Base-by-base conservation (phyloP, 1,140 invertebrate species). In the Polyergus mexicanus region DNA sequence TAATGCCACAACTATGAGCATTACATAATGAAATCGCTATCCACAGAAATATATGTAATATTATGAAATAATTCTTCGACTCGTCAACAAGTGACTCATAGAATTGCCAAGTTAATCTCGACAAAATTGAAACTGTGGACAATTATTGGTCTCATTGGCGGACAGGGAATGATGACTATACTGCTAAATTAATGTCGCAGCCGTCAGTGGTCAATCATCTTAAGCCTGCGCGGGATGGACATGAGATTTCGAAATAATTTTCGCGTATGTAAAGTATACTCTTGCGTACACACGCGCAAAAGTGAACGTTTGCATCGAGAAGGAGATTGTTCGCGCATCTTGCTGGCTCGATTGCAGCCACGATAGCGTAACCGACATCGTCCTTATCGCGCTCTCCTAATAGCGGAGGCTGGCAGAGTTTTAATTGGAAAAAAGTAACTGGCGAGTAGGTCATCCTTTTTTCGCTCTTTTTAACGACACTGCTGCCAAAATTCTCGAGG, bases 121-220 rank as follows among this genome's bases (percentile, higher is more conserved):
- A 65, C 44, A 56, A 76, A 85, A 89, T 85, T 86, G 87, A 74
- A 89, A 86, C 66, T 75, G 88, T 32, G 87, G 69, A 5, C 62
- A 78, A 89, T 89, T 80, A 88, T 86, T 65, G 75, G 75, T 58
- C 56, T 74, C 80, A 54, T 88, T 84, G 68, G 83, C 75, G 47
- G 78, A 44, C 56, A 58, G 38, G 65, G 74, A 86, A 62, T 58
- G 69, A 86, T 86, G 60, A 28, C 74, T 81, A 88, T 60, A 58
- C 77, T 68, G 54, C 54, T 86, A 88, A 71, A 86, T 88, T 89
- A 86, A 47, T 63, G 60, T 60, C 63, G 83, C 76, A 44, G 69
- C 78, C 78, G 71, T 84, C 60, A 41, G 74, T 22, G 19, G 35
- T 69, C 35, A 41, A 47, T 71, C 56, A 65, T 60, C 38, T 22